Conservation (phyloP, 2,797 vertebrate species). For the Pseudochromis fuscus region DNA sequence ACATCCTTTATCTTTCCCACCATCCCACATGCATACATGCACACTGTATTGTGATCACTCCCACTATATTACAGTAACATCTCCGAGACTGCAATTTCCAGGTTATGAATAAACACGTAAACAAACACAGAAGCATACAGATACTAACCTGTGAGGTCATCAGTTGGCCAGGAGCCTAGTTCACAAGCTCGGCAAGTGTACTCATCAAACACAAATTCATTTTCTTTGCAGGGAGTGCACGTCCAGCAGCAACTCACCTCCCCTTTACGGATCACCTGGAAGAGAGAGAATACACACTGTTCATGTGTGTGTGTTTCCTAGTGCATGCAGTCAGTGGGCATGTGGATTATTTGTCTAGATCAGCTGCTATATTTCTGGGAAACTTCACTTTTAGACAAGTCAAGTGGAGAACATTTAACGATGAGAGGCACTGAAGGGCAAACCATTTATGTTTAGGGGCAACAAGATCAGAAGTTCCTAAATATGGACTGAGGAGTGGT, state of each 20-base stretch:
- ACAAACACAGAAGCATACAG: constrained; percentile 16
- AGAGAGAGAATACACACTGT: constrained; percentile 7
- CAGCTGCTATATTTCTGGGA: not conserved
- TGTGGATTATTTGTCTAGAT: not conserved
- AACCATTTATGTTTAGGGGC: not conserved
- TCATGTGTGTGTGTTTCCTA: not conserved
- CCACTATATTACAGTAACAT: not conserved
- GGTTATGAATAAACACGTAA: constrained; percentile 23
- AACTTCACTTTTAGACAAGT: constrained; percentile 11
- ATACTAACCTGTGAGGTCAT: constrained; percentile 86
- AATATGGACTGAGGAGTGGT: not conserved
- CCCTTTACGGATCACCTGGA: constrained; percentile 97
- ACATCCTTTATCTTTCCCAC: constrained; percentile 8
- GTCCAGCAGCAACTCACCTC: constrained; percentile 99
- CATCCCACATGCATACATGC: constrained; percentile 6
- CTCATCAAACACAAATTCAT: constrained; percentile 96
- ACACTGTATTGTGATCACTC: not conserved
- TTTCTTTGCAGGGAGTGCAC: constrained; percentile 97
- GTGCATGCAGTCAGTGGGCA: not conserved
- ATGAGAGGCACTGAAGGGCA: not conserved
- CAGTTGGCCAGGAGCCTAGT: constrained; percentile 94
- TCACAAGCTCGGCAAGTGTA: constrained; percentile 96
- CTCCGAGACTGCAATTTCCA: not conserved
- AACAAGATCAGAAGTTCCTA: too few species aligned
- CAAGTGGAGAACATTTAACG: not conserved